Evolutionary conservation across 2,113 vertebrate species (phyloP).

Genomic region (Dicentrarchus labrax): DNA sequence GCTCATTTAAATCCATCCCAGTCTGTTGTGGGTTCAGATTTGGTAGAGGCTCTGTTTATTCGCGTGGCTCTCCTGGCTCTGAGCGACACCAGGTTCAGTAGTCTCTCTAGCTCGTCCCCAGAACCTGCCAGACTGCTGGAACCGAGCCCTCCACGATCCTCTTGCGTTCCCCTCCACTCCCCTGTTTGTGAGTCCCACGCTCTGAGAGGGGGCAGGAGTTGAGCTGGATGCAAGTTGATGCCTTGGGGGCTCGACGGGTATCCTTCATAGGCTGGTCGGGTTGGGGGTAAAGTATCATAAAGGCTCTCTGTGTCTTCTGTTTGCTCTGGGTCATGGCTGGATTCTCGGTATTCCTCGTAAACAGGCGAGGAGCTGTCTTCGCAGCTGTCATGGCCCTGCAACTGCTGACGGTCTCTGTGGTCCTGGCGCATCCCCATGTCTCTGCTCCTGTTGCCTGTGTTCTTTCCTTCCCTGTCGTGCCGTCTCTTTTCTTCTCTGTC

Average conservation of each 20-base stretch:
- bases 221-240: conserved; percentile 77
- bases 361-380: conserved; percentile 87
- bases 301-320: conserved; percentile 77
- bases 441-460: conserved; percentile 34
- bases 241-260: conserved; percentile 69
- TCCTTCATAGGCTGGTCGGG: conserved; percentile 85
- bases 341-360: conserved; percentile 88
- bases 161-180: conserved; percentile 62
- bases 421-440: conserved; percentile 41
- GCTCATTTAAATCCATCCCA: conserved; percentile 71
- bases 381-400: conserved; percentile 28
- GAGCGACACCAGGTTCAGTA: conserved; percentile 80
- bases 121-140: conserved; percentile 58
- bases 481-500: conserved; percentile 51
- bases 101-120: conserved; percentile 81
- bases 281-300: conserved; percentile 89
- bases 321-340: conserved; percentile 30
- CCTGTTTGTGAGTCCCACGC: conserved; percentile 78
- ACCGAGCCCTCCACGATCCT: conserved; percentile 43
- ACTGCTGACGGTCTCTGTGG: conserved; percentile 32
- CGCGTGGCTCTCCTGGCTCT: conserved; percentile 75
- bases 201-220: conserved; percentile 78
- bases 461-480: conserved; percentile 29
- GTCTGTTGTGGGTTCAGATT: conserved; percentile 68
- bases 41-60: conserved; percentile 68